These are phyloP conservation scores for Rhinoderma darwinii DNA, from an alignment of 2,113 vertebrate species.

Conservation along the genomic window DNA sequence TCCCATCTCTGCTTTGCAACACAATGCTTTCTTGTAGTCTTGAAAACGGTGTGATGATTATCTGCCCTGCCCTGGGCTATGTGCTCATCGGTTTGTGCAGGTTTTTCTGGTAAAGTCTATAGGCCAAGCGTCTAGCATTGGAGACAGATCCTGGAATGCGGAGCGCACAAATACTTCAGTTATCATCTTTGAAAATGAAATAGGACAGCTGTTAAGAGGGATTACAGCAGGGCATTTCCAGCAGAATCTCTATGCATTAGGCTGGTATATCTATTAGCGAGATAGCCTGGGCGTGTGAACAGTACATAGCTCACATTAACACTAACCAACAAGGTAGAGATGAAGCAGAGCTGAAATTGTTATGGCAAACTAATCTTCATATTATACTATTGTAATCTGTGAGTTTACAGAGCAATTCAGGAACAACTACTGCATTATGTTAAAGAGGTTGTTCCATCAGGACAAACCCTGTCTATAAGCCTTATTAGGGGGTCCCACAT, in stretches of 20 bases:
- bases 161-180: constrained; percentile 53
- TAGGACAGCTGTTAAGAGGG: constrained; percentile 57
- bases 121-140: constrained; percentile 52
- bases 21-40: constrained; percentile 25
- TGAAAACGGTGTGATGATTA: constrained; percentile 26
- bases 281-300: not conserved
- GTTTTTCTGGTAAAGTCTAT: constrained; percentile 39
- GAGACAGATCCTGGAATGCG: constrained; percentile 59
- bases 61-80: constrained; percentile 35
- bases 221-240: constrained; percentile 54
- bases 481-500: too few relatives aligned
- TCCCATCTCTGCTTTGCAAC: not conserved
- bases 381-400: not conserved
- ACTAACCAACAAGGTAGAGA: not conserved
- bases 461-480: too few relatives aligned
- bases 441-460: too few relatives aligned
- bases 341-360: constrained; percentile 7
- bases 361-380: not conserved
- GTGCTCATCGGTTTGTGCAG: constrained; percentile 16
- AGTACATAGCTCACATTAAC: not conserved
- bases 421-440: too few relatives aligned
- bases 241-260: constrained; percentile 35
- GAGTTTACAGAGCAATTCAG: too few relatives aligned
- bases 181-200: constrained; percentile 58
- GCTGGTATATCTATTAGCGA: constrained; percentile 47